These are phyloP conservation scores for Picus viridis DNA, from an alignment of 2,797 vertebrate species.

Conservation along the genomic window DNA sequence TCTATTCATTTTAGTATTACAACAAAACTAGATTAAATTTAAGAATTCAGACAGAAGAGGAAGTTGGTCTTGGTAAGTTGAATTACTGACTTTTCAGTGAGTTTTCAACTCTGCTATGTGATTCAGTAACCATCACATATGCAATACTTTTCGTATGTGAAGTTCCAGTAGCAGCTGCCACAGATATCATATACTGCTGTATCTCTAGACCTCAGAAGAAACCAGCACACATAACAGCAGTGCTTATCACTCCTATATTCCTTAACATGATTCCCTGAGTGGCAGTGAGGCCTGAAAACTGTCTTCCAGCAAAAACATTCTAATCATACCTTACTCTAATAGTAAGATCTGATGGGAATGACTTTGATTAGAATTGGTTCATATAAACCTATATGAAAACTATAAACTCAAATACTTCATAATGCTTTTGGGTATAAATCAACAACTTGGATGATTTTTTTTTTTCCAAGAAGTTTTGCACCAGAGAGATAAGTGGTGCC, in stretches of 20 bases:
- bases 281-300: not conserved
- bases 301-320: not conserved
- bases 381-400: not conserved
- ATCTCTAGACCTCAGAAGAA: slow-evolving; percentile 1
- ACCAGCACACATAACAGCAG: not conserved
- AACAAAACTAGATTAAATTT: not conserved
- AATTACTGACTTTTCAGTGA: not conserved
- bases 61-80: not conserved
- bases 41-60: slow-evolving; percentile 8
- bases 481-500: not conserved
- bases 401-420: not conserved
- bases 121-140: not conserved
- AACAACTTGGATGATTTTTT: not conserved
- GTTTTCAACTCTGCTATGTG: not conserved
- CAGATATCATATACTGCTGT: not conserved
- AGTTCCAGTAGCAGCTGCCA: not conserved
- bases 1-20: not conserved
- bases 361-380: not conserved
- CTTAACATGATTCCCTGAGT: not conserved
- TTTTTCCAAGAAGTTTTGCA: not conserved
- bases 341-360: not conserved
- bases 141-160: not conserved
- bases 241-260: not conserved
- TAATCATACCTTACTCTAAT: not conserved
- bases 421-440: not conserved